Base-by-base conservation (phyloP, 2,797 vertebrate genomes). In the Poeciliopsis infans region DNA sequence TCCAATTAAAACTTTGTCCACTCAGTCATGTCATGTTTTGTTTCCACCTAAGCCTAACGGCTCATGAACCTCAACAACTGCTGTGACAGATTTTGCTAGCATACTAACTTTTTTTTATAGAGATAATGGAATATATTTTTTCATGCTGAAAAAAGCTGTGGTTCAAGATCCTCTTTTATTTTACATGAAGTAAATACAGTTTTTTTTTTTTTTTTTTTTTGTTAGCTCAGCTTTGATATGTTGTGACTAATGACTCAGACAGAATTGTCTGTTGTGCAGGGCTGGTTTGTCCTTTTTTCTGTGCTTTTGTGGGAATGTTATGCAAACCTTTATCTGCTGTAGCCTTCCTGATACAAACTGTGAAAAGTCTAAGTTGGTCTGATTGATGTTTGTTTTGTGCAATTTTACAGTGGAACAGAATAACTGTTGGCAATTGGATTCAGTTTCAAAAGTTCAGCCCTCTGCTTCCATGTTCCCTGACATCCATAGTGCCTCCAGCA, bases 401-500 rank as follows among this genome's bases (percentile, higher is more conserved):
- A 46, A 15, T 33, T 25, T 84, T 96, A 94, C 95, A 93, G 95
- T 95, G 95, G 87, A 92, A 83, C 96, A 93, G 92, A 96, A 95
- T 93, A 96, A 97, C 75, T 94, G 94, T 91, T 93, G 87, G 86
- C 77, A 90, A 88, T 93, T 83, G 82, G 96, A 97, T 70, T 94
- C 94, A 85, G 82, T 87, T 84, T 89, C 94, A 84, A 97, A 97
- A 91, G 94, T 93, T 91, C 97, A 95, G 95, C 92, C 94, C 82
- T 89, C 91, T 86, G 83, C 86, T 83, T 94, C 93, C 61, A 5
- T 94, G 91, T 94, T 95, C 94, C 95, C 95, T 88, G 98, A 98
- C 77, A 86, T 95, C 86, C 94, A 95, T 88, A 97, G 97, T 88
- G 88, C 86, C 80, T 5, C 87, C 73, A 92, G 81, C 33, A 96